Conservation (phyloP, 2,113 vertebrate species). For the Empidonax traillii region DNA sequence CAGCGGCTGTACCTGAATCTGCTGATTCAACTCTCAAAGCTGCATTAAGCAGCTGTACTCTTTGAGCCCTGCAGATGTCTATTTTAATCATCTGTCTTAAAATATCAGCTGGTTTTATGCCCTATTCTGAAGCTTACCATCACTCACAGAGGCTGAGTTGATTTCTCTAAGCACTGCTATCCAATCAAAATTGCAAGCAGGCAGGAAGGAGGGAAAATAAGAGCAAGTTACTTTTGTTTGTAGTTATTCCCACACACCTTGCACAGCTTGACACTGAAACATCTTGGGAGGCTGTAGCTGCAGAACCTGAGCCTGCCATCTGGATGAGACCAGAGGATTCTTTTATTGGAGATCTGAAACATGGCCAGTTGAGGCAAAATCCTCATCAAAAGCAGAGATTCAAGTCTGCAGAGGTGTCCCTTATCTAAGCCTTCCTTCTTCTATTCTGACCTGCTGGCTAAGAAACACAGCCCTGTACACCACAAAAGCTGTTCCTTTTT, state of each 20-base stretch:
- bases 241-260: background rate
- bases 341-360: background rate
- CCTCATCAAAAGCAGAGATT: slow-evolving; percentile 30
- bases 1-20: slow-evolving; percentile 46
- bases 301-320: background rate
- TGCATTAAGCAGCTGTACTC: slow-evolving; percentile 56
- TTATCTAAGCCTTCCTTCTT: slow-evolving; percentile 50
- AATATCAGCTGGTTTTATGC: slow-evolving; percentile 49
- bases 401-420: background rate
- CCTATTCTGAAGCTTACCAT: slow-evolving; percentile 23
- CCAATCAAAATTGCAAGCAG: slow-evolving; percentile 39
- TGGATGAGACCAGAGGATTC: background rate
- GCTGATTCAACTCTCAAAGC: slow-evolving; percentile 55
- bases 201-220: slow-evolving; percentile 34
- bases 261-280: background rate
- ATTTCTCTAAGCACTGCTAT: slow-evolving; percentile 12
- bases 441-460: slow-evolving; percentile 26
- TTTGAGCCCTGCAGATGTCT: slow-evolving; percentile 25
- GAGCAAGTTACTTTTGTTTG: background rate
- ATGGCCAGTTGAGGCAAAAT: background rate
- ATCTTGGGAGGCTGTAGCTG: slow-evolving; percentile 15
- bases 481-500: slow-evolving; percentile 35
- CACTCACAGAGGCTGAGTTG: slow-evolving; percentile 31
- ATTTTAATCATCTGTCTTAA: slow-evolving; percentile 65
- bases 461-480: background rate